Conservation (phyloP, 30 jellyfish, hydroid and myxozoan species). For the Aurelia sp. region DNA sequence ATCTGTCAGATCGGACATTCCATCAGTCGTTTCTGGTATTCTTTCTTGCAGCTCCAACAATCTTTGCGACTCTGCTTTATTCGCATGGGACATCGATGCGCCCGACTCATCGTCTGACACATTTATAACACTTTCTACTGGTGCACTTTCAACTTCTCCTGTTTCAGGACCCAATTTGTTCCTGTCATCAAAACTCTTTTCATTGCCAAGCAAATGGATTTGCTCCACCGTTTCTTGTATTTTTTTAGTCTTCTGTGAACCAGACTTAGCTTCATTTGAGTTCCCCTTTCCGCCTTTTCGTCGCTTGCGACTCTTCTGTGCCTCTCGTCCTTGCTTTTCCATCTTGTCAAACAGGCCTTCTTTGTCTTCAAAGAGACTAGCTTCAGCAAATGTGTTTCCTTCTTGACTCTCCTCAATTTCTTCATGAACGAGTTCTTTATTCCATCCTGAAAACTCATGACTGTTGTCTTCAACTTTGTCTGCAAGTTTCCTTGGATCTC, state of each 20-base stretch:
- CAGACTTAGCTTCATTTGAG: neutral
- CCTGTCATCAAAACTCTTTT: too few species aligned
- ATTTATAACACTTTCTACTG: too few species aligned
- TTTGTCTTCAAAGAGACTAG: conserved; percentile 1
- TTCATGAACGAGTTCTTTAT: neutral
- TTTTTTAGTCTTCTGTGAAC: neutral
- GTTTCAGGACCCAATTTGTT: too few species aligned
- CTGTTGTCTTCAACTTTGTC: neutral
- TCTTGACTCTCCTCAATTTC: neutral
- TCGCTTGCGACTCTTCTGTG: neutral
- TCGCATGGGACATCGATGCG: too few species aligned
- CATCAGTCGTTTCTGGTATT: too few species aligned
- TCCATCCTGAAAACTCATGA: neutral
- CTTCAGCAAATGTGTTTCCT: neutral
- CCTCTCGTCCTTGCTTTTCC: neutral
- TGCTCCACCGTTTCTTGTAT: neutral
- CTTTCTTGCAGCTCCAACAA: too few species aligned
- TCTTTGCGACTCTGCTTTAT: too few species aligned
- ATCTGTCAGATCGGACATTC: too few species aligned
- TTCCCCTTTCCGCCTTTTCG: neutral
- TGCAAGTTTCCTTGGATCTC: neutral
- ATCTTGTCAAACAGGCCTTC: neutral
- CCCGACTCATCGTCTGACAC: too few species aligned
- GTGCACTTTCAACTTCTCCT: too few species aligned
- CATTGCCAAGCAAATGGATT: neutral